phyloP scores from a whole-genome alignment of 2,888 invertebrate genomes.

The Leptopilina syphax region DNA sequence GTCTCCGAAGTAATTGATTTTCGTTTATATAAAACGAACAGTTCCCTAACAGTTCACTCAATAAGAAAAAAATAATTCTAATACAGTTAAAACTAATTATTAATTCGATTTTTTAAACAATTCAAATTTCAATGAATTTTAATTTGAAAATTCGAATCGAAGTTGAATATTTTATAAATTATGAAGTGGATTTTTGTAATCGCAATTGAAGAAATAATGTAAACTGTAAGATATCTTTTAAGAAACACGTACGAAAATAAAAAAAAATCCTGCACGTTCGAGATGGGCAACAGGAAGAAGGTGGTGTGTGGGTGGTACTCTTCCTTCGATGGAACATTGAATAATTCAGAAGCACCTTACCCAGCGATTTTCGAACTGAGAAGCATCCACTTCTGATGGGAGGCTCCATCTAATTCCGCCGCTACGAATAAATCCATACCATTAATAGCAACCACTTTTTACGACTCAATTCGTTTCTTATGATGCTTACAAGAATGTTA shows the following conservation, averaged over 20 bases:
- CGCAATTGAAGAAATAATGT: background rate
- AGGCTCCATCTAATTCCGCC: slow-evolving; percentile 67
- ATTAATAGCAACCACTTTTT: slow-evolving; percentile 65
- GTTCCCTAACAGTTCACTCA: too few relatives aligned
- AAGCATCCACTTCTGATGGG: slow-evolving; percentile 59
- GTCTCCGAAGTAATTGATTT: too few relatives aligned
- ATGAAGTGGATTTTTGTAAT: background rate
- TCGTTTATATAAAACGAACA: too few relatives aligned
- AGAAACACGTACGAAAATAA: background rate
- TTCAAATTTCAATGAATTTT: background rate
- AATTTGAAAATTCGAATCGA: background rate
- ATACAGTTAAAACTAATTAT: too few relatives aligned
- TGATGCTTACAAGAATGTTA: slow-evolving; percentile 37
- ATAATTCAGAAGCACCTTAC: slow-evolving; percentile 70
- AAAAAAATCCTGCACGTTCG: slow-evolving; percentile 23
- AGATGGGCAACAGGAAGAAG: slow-evolving; percentile 27
- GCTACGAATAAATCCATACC: slow-evolving; percentile 70
- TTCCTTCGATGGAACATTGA: slow-evolving; percentile 68
- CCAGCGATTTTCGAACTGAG: slow-evolving; percentile 68
- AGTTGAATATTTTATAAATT: background rate
- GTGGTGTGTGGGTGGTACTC: slow-evolving; percentile 58
- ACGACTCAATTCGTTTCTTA: slow-evolving; percentile 61
- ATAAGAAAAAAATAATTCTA: too few relatives aligned
- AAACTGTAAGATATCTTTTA: background rate
- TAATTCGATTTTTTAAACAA: too few relatives aligned